phyloP scores from a whole-genome alignment of 2,888 invertebrate species.

The Macaria notata region DNA sequence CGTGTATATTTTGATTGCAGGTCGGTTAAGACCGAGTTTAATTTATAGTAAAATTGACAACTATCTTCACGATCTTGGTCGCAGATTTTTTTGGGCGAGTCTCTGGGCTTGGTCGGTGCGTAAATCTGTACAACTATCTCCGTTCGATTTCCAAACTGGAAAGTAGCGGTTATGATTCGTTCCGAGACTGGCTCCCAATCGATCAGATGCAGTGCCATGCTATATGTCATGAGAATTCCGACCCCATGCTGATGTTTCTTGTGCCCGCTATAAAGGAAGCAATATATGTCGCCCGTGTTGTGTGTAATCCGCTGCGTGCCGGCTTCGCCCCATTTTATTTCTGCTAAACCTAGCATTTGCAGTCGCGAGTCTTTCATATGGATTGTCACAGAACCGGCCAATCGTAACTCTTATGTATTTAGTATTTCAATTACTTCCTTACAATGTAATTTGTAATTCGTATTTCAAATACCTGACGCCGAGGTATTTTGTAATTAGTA shows the following conservation, averaged over 20 bases:
- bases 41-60: not conserved
- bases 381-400: too few relatives aligned
- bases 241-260: not conserved
- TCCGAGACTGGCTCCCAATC: conserved; percentile 2
- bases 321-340: too few relatives aligned
- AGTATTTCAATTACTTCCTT: too few relatives aligned
- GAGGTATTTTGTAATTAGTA: too few relatives aligned
- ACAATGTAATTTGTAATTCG: too few relatives aligned
- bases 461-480: too few relatives aligned
- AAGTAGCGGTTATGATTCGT: conserved; percentile 6
- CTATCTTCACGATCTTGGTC: not conserved
- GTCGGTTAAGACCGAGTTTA: not conserved
- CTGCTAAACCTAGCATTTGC: too few relatives aligned
- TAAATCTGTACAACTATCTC: conserved; percentile 1
- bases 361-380: too few relatives aligned
- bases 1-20: not conserved
- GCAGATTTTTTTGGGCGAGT: too few relatives aligned
- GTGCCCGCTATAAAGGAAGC: not conserved
- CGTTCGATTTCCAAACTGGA: not conserved
- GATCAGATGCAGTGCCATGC: not conserved
- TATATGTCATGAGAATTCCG: not conserved
- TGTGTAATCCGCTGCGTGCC: not conserved
- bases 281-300: not conserved
- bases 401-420: too few relatives aligned
- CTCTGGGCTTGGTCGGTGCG: not conserved